Evolutionary conservation across 1,140 invertebrate genomes (phyloP).

Genomic region (Trichonephila clavipes): DNA sequence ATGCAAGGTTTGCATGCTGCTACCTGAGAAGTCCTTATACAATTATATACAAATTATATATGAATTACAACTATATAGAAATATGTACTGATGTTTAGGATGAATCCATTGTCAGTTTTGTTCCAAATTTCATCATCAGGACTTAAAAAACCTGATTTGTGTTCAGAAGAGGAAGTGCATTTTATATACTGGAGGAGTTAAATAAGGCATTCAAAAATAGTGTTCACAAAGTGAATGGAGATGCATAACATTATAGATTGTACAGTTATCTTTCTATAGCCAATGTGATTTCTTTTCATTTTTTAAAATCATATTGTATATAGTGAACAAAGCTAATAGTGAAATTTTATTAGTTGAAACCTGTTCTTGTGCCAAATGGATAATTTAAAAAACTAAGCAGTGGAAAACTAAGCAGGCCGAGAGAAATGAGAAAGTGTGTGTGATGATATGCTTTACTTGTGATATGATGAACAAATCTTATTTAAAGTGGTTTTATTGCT

Average conservation of each 20-base stretch:
- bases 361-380: slow-evolving; percentile 72
- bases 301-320: slow-evolving; percentile 28
- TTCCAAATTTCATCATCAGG: neutral
- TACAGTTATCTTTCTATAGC: slow-evolving; percentile 27
- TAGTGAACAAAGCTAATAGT: slow-evolving; percentile 57
- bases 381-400: neutral
- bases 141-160: neutral
- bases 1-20: neutral
- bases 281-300: slow-evolving; percentile 50
- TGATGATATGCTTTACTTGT: slow-evolving; percentile 31
- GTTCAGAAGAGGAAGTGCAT: slow-evolving; percentile 36
- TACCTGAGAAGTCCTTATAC: neutral
- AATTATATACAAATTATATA: slow-evolving; percentile 48
- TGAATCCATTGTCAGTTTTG: neutral
- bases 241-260: neutral
- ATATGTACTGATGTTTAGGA: neutral
- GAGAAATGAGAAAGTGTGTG: neutral
- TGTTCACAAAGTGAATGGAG: slow-evolving; percentile 66
- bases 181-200: neutral
- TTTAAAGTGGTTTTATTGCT: too few relatives aligned
- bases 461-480: slow-evolving; percentile 65
- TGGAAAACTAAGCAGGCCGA: neutral
- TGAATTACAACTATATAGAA: slow-evolving; percentile 24
- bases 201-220: neutral
- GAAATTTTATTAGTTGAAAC: slow-evolving; percentile 53